Evolutionary conservation across 2,888 invertebrate species (phyloP).

Genomic region (Aphodius granarius): DNA sequence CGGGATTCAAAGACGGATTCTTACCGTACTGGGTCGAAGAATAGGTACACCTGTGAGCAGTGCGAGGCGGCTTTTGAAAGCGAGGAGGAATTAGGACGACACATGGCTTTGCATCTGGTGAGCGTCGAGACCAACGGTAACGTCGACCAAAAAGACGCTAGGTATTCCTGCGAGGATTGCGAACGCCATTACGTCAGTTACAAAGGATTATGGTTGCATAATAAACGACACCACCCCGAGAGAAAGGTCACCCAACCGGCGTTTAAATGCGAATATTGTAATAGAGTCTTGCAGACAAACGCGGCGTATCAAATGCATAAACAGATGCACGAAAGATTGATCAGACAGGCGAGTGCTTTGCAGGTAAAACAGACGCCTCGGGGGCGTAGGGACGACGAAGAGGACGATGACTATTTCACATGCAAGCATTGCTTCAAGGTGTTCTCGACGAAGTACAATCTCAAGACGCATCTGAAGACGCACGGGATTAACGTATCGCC

Average conservation of each 20-base stretch:
- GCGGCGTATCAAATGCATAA: constrained; percentile 46
- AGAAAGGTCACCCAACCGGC: constrained; percentile 33
- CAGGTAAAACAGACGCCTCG: not conserved
- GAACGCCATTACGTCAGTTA: constrained; percentile 54
- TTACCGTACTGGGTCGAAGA: constrained; percentile 56
- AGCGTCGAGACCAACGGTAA: constrained; percentile 26
- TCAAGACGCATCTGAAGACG: constrained; percentile 55
- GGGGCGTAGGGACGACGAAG: constrained; percentile 29
- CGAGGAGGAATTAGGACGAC: constrained; percentile 44
- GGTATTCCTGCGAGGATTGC: constrained; percentile 55
- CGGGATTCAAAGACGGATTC: constrained; percentile 64
- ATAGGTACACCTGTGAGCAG: constrained; percentile 38
- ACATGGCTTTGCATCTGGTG: constrained; percentile 43
- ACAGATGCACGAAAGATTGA: constrained; percentile 45
- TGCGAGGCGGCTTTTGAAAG: constrained; percentile 64
- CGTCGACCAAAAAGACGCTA: constrained; percentile 51
- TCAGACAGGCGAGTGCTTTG: not conserved
- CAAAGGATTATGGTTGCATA: constrained; percentile 47
- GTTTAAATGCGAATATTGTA: constrained; percentile 44
- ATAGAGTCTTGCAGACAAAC: constrained; percentile 43
- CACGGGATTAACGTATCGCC: constrained; percentile 52
- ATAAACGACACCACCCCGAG: constrained; percentile 44
- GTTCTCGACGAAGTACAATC: constrained; percentile 51
- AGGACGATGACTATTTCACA: constrained; percentile 48
- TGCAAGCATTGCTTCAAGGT: constrained; percentile 58